Evolutionary conservation across 2,888 invertebrate genomes (phyloP).

Genomic region (Temnothorax unifasciatus): DNA sequence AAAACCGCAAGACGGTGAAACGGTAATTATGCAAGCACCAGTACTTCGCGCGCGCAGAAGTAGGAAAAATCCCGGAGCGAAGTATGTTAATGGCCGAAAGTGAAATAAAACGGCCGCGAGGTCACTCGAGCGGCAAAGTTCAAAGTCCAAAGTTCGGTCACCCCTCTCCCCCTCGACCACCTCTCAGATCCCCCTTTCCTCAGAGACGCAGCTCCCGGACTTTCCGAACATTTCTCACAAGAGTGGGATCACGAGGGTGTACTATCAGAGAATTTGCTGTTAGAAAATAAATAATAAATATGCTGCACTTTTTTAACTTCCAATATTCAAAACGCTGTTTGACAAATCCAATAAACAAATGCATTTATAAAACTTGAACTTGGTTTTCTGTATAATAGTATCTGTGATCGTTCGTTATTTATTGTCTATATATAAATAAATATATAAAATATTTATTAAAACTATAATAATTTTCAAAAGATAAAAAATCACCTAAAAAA

Average conservation of each 20-base stretch:
- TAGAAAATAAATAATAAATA: constrained; percentile 45
- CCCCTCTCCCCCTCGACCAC: constrained; percentile 36
- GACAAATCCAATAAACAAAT: not conserved
- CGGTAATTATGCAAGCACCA: constrained; percentile 81
- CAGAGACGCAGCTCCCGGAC: constrained; percentile 53
- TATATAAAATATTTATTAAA: not conserved
- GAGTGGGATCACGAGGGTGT: constrained; percentile 27
- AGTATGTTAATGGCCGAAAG: constrained; percentile 85
- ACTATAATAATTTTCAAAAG: not conserved
- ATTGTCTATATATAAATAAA: not conserved
- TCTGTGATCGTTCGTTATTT: not conserved
- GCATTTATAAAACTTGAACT: not conserved
- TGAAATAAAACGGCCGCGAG: constrained; percentile 82
- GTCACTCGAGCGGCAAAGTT: constrained; percentile 83
- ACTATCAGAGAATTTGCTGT: constrained; percentile 14
- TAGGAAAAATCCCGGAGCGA: constrained; percentile 79
- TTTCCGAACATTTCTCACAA: constrained; percentile 46
- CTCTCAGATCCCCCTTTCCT: constrained; percentile 37
- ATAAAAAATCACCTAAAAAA: not conserved
- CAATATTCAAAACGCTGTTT: constrained; percentile 17
- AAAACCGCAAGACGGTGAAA: constrained; percentile 53
- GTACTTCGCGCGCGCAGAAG: constrained; percentile 70
- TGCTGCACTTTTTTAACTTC: not conserved
- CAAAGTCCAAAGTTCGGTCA: constrained; percentile 84
- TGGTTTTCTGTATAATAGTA: not conserved